Percentiles rank a stretch among this genome's conserved stretches.
phyloP scores from a whole-genome alignment of 2,113 vertebrate genomes.

The Coracopsis vasa region DNA sequence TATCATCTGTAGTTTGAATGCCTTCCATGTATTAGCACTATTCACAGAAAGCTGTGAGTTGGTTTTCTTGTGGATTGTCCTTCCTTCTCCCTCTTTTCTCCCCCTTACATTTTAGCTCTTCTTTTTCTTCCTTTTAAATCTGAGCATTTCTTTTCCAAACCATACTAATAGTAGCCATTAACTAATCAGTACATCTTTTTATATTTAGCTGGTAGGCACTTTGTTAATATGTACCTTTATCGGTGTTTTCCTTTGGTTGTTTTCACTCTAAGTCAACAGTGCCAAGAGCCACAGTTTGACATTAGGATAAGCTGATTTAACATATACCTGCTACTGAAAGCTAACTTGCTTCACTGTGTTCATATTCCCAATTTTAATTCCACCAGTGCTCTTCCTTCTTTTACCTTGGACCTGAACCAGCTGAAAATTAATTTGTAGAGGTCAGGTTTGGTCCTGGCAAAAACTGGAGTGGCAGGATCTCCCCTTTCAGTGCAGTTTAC shows the following conservation, averaged over 20 bases:
- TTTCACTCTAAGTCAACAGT: not conserved
- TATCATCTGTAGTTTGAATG: not conserved
- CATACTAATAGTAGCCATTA: not conserved
- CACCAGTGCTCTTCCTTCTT: not conserved
- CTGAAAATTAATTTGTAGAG: not conserved
- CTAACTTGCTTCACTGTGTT: not conserved
- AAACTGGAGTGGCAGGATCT: not conserved
- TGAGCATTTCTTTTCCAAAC: not conserved
- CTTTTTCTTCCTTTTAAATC: not conserved
- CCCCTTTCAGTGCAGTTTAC: not conserved
- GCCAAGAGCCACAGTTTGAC: not conserved
- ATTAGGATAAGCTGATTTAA: not conserved
- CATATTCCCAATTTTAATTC: not conserved
- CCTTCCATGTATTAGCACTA: not conserved
- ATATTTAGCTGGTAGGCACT: not conserved
- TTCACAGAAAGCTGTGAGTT: not conserved
- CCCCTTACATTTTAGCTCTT: not conserved
- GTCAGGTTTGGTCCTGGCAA: not conserved
- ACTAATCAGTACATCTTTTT: not conserved
- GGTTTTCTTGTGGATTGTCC: not conserved
- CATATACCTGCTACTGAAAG: not conserved
- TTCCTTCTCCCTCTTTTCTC: accelerated
- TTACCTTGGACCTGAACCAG: not conserved
- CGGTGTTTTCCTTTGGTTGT: not conserved
- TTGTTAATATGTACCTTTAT: not conserved